Evolutionary conservation across 2,113 vertebrate genomes (phyloP).

Genomic region (Stictonetta naevosa): DNA sequence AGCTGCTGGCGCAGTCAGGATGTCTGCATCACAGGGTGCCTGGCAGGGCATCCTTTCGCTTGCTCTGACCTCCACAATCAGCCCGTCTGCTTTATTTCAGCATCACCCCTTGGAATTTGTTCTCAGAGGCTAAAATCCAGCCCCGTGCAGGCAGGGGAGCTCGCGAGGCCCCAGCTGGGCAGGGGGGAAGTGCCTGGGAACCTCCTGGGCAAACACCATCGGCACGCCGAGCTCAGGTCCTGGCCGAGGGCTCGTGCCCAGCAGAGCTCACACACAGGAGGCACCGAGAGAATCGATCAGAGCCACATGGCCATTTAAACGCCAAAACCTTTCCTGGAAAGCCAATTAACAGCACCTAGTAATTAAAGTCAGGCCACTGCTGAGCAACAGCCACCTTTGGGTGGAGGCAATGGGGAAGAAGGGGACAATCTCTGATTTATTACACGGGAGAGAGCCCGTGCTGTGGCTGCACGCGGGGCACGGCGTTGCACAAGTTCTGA

Average conservation of each 20-base stretch:
- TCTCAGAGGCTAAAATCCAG: background rate
- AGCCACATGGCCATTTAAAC: background rate
- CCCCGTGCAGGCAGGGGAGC: background rate
- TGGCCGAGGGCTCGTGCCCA: background rate
- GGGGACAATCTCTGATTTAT: background rate
- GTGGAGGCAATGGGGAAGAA: background rate
- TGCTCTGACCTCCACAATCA: background rate
- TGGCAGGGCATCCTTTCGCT: background rate
- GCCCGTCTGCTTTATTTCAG: constrained; percentile 16
- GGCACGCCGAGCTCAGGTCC: accelerated
- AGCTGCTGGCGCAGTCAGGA: constrained; percentile 4
- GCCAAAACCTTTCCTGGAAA: constrained; percentile 23
- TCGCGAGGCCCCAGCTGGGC: background rate
- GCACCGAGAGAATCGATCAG: accelerated
- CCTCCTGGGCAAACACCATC: accelerated
- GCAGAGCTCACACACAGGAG: background rate
- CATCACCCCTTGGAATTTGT: background rate
- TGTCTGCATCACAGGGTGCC: background rate
- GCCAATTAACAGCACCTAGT: background rate
- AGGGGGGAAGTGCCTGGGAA: background rate
- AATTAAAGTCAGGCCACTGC: constrained; percentile 26
- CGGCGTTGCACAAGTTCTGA: background rate
- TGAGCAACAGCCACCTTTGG: background rate
- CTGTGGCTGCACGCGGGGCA: background rate
- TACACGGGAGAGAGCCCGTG: accelerated